These are phyloP conservation scores for Motacilla tschutschensis DNA, from an alignment of 2,113 vertebrate species.

Conservation along the genomic window DNA sequence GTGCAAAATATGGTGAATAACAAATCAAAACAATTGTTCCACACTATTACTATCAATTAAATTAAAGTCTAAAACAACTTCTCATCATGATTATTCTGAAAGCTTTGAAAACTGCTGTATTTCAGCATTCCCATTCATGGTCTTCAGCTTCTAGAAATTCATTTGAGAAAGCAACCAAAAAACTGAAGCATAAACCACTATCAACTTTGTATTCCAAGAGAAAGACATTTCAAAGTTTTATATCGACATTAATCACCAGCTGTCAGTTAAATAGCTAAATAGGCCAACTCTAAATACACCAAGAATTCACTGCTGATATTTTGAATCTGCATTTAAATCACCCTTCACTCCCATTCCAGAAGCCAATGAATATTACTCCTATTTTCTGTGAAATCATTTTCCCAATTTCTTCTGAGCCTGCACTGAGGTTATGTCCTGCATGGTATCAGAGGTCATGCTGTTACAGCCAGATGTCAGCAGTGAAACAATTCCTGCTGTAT, in stretches of 20 bases:
- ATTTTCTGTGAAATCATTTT: neutral
- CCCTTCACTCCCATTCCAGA: neutral
- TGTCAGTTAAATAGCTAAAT: neutral
- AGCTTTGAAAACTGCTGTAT: slow-evolving; percentile 11
- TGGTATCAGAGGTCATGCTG: neutral
- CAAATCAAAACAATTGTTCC: slow-evolving; percentile 34
- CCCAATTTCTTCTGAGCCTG: neutral
- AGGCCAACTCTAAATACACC: neutral
- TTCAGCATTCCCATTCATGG: slow-evolving; percentile 21
- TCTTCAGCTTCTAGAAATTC: neutral
- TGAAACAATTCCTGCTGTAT: neutral
- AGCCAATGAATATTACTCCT: neutral
- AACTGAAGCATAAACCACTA: neutral
- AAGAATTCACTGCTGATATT: neutral
- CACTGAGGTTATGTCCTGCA: neutral
- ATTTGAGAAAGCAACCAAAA: neutral
- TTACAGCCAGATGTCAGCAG: neutral
- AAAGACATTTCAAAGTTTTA: neutral
- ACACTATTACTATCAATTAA: slow-evolving; percentile 30
- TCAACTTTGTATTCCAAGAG: neutral
- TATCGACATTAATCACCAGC: neutral
- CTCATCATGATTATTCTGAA: slow-evolving; percentile 11
- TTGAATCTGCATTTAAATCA: neutral
- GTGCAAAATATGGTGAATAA: slow-evolving; percentile 21
- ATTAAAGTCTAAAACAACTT: slow-evolving; percentile 35